These are phyloP conservation scores for Cecropterus lyciades DNA, from an alignment of 1,140 invertebrate species.

Conservation along the genomic window DNA sequence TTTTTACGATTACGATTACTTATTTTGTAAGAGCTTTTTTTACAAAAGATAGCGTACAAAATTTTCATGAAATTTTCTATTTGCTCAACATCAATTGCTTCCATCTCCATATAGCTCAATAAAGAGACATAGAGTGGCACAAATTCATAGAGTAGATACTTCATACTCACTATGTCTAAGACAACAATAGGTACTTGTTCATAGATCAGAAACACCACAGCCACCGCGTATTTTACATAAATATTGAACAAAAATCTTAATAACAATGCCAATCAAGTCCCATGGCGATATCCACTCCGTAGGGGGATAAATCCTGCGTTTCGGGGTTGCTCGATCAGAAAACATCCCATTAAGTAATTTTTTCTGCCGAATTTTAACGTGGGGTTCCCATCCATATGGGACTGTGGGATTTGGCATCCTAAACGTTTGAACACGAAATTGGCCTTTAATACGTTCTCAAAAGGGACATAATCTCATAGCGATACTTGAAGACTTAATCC, in stretches of 20 bases:
- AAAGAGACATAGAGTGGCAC: too few relatives aligned
- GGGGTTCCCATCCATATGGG: slow-evolving; percentile 75
- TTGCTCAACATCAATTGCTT: too few relatives aligned
- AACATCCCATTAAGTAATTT: slow-evolving; percentile 82
- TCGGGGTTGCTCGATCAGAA: slow-evolving; percentile 70
- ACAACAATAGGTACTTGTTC: neutral
- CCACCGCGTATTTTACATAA: slow-evolving; percentile 37
- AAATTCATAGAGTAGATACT: too few relatives aligned
- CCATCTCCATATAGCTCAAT: too few relatives aligned
- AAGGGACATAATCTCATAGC: slow-evolving; percentile 39
- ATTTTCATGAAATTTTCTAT: too few relatives aligned
- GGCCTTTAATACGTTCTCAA: slow-evolving; percentile 29
- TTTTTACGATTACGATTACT: too few relatives aligned
- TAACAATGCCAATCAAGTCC: slow-evolving; percentile 37
- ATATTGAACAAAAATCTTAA: slow-evolving; percentile 39
- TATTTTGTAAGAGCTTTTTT: too few relatives aligned
- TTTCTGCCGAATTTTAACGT: slow-evolving; percentile 74
- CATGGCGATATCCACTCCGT: slow-evolving; percentile 27
- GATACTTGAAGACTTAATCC: slow-evolving; percentile 34
- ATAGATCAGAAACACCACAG: slow-evolving; percentile 8
- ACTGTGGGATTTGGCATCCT: slow-evolving; percentile 59
- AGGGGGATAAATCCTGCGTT: slow-evolving; percentile 42
- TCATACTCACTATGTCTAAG: too few relatives aligned
- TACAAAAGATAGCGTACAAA: too few relatives aligned
- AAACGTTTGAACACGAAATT: slow-evolving; percentile 27